Conservation (phyloP, 1,140 invertebrate genomes). For the Latrodectus geometricus region DNA sequence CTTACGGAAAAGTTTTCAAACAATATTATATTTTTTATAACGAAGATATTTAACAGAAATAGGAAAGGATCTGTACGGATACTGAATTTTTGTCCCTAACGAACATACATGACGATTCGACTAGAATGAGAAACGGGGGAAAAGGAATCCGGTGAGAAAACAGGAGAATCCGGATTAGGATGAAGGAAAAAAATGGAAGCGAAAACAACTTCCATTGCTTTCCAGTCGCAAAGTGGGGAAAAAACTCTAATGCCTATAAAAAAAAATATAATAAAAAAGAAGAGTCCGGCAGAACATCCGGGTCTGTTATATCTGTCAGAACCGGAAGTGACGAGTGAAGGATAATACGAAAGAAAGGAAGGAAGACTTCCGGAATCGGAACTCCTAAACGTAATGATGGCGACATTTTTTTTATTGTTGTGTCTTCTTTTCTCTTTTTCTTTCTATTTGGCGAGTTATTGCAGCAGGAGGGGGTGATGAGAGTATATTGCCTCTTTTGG, state of each 20-base stretch:
- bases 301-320: conserved; percentile 57
- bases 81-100: too few relatives aligned
- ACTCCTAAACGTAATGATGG: conserved; percentile 21
- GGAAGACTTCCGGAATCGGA: conserved; percentile 34
- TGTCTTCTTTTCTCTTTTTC: neutral
- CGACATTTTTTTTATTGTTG: neutral
- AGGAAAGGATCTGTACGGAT: too few relatives aligned
- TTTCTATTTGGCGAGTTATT: neutral
- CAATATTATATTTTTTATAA: too few relatives aligned
- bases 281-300: conserved; percentile 30
- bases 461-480: neutral
- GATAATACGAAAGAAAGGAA: conserved; percentile 52
- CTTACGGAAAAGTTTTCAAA: too few relatives aligned
- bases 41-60: too few relatives aligned
- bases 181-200: neutral
- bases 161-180: conserved; percentile 16
- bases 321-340: conserved; percentile 49
- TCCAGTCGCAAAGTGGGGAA: neutral
- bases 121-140: neutral
- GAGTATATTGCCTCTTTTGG: neutral
- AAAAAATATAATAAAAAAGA: conserved; percentile 16
- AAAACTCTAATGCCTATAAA: neutral
- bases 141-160: conserved; percentile 1
- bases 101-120: too few relatives aligned
- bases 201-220: neutral